Conservation (phyloP, 1,140 invertebrate genomes). For the Neodiprion lecontei region DNA sequence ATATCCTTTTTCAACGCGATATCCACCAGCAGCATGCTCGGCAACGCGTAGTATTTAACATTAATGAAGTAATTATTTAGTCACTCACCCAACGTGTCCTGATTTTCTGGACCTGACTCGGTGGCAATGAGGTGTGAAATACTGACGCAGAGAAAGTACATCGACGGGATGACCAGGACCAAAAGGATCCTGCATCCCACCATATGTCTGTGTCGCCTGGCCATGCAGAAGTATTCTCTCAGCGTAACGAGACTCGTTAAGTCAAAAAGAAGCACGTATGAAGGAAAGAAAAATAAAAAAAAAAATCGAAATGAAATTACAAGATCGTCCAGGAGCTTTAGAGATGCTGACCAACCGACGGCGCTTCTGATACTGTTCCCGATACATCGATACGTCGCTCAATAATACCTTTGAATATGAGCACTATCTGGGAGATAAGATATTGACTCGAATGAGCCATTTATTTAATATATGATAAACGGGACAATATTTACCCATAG, state of each 20-base stretch:
- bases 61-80: background rate
- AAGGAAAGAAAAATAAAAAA: constrained; percentile 10
- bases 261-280: constrained; percentile 11
- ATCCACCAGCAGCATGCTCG: background rate
- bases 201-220: constrained; percentile 40
- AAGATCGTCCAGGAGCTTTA: no score
- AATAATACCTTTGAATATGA: constrained; percentile 39
- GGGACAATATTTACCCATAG: constrained; percentile 32
- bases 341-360: constrained; percentile 23
- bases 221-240: constrained; percentile 36
- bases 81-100: constrained; percentile 36
- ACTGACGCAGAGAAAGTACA: constrained; percentile 44
- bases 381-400: constrained; percentile 21
- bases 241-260: constrained; percentile 11
- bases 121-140: constrained; percentile 32
- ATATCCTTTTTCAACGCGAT: constrained; percentile 5
- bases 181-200: constrained; percentile 47
- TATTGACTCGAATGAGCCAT: constrained; percentile 28
- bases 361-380: constrained; percentile 34
- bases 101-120: background rate
- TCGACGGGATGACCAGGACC: constrained; percentile 45
- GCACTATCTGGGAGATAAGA: constrained; percentile 45
- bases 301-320: background rate
- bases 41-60: background rate
- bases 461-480: constrained; percentile 25